These are phyloP conservation scores for Oreotrochilus melanogaster DNA, from an alignment of 2,113 vertebrate species.

Conservation along the genomic window DNA sequence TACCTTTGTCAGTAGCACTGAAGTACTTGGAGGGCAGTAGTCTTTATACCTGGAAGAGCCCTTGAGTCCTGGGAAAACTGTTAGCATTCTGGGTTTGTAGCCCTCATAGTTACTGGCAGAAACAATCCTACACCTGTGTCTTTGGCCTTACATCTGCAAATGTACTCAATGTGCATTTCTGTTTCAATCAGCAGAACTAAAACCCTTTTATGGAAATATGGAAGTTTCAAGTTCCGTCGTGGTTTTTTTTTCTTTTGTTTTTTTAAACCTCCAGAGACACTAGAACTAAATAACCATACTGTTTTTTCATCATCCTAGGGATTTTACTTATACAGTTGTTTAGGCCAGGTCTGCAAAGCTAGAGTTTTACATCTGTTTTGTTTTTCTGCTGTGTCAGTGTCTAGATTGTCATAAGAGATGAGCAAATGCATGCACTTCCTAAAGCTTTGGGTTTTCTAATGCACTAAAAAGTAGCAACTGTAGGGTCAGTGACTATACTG, in stretches of 20 bases:
- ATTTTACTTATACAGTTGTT: neutral
- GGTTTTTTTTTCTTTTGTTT: fast-evolving
- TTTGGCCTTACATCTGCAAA: neutral
- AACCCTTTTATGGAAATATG: neutral
- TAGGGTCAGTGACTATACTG: neutral
- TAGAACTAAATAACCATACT: neutral
- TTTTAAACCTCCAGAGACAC: neutral
- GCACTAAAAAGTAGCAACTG: neutral
- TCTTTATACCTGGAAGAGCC: neutral
- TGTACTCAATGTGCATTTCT: neutral
- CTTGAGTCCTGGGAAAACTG: neutral
- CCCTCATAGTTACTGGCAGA: neutral
- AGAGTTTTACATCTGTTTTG: neutral
- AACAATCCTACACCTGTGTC: neutral
- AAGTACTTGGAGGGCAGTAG: neutral
- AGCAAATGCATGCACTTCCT: neutral
- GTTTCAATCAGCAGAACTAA: neutral
- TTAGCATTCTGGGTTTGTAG: neutral
- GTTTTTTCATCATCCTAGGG: neutral
- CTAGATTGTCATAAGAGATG: neutral
- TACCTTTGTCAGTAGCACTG: neutral
- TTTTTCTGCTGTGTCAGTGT: neutral
- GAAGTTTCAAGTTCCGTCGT: no score
- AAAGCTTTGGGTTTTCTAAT: neutral
- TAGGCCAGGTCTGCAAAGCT: neutral